Evolutionary conservation across 2,113 vertebrate species (phyloP), one percentile per base, ranked within the genome.

Genomic region (Acanthochromis polyacanthus): DNA sequence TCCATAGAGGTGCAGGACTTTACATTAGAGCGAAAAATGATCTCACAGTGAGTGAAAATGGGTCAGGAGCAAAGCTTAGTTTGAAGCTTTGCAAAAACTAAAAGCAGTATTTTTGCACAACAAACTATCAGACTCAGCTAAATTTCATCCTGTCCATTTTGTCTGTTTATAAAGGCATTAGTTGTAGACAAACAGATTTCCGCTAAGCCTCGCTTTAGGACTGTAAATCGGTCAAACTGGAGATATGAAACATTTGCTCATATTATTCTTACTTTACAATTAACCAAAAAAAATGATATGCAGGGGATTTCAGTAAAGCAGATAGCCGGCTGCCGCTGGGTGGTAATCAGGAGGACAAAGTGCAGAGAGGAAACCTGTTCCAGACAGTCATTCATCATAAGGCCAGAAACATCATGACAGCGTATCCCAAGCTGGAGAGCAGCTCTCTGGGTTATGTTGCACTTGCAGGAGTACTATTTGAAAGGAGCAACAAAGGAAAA

Each of bases 321-420:
- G 66, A 71, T 45, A 52, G 56, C 40, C 52, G 56, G 79, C 82
- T 79, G 79, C 61, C 53, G 69, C 67, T 66, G 70, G 63, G 70
- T 57, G 43, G 84, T 65, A 82, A 76, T 84, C 66, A 83, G 23
- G 61, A 78, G 66, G 81, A 92, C 67, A 78, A 58, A 85, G 75
- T 84, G 83, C 87, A 88, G 89, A 85, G 61, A 64, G 61, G 28
- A 53, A 85, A 78, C 77, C 58, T 64, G 79, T 28, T 76, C 36
- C 89, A 81, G 77, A 73, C 82, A 75, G 55, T 82, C 77, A 85
- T 91, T 89, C 38, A 87, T 93, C 90, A 90, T 45, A 30, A 40
- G 66, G 53, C 30, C 67, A 75, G 75, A 80, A 81, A 88, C 71
- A 64, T 80, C 53, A 23, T 19, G 73, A 81, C 62, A 80, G 32